A percentile compares a stretch with the other conserved stretches of the same genome.
Evolutionary conservation across 64 coral and sea anemone species (phyloP).

Genomic region (Actinia equina): DNA sequence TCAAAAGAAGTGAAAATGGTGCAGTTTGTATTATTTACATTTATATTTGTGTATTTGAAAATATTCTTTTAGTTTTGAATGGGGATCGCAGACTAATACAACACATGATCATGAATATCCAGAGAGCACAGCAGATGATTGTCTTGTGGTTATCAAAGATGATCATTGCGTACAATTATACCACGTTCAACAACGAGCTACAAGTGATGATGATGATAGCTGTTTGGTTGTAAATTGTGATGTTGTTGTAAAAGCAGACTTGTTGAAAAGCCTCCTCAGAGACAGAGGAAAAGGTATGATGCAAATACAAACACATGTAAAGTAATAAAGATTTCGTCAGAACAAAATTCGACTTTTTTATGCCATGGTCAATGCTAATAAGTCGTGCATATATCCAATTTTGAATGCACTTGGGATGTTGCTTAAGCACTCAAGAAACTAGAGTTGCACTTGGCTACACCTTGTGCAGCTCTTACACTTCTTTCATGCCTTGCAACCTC

Average conservation of each 20-base stretch:
- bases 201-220: slow-evolving; percentile 1
- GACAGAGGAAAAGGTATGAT: slow-evolving; percentile 86
- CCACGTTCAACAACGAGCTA: neutral
- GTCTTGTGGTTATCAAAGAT: neutral
- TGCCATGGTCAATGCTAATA: no score
- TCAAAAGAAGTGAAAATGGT: neutral
- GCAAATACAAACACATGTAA: no score
- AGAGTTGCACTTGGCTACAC: no score
- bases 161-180: neutral
- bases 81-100: neutral
- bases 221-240: slow-evolving; percentile 13
- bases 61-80: neutral
- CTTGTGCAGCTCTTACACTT: no score
- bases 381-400: no score
- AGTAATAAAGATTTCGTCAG: no score
- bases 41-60: neutral
- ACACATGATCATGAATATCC: neutral
- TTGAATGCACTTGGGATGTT: no score
- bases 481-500: no score
- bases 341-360: no score
- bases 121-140: neutral
- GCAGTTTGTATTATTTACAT: neutral
- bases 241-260: slow-evolving; percentile 55
- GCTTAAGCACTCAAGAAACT: no score
- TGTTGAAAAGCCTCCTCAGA: slow-evolving; percentile 63